Conservation (phyloP, 2,888 invertebrate species). For the Abscondita cerata region DNA sequence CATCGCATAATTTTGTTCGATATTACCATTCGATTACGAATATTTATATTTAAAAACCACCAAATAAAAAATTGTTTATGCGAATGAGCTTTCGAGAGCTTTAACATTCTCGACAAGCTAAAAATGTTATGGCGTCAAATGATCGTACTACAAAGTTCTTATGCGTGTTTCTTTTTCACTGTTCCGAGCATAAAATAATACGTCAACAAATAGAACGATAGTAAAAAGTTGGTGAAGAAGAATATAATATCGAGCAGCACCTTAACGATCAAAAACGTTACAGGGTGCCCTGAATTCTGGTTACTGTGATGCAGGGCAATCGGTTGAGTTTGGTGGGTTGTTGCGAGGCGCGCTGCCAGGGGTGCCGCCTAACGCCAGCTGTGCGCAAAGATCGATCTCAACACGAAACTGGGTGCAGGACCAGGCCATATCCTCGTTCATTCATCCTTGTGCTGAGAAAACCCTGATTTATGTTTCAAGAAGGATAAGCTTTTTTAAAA, state of each 20-base stretch:
- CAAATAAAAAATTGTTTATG: too few species aligned
- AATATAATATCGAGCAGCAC: slow-evolving; percentile 26
- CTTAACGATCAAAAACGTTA: slow-evolving; percentile 33
- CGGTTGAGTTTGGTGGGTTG: slow-evolving; percentile 29
- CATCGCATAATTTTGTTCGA: slow-evolving; percentile 7
- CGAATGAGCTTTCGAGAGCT: too few species aligned
- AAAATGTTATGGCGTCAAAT: too few species aligned
- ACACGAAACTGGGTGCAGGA: slow-evolving; percentile 54
- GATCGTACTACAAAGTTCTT: too few species aligned
- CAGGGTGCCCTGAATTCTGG: slow-evolving; percentile 30
- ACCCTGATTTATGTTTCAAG: slow-evolving; percentile 32
- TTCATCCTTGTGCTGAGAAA: slow-evolving; percentile 40
- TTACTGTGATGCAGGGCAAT: slow-evolving; percentile 27
- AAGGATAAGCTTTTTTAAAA: slow-evolving; percentile 29
- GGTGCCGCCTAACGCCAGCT: slow-evolving; percentile 58
- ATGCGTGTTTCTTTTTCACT: too few species aligned
- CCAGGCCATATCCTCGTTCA: slow-evolving; percentile 45
- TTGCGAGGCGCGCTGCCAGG: slow-evolving; percentile 45
- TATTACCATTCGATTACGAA: slow-evolving; percentile 5
- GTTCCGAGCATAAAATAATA: too few species aligned
- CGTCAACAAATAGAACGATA: neutral
- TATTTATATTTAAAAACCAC: too few species aligned
- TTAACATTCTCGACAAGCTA: too few species aligned
- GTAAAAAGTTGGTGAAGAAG: slow-evolving; percentile 11
- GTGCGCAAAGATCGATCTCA: slow-evolving; percentile 55